Percentiles rank a stretch among this genome's conserved stretches.
Evolutionary conservation across 2,113 vertebrate genomes (phyloP).

Genomic region (Theristicus caerulescens): DNA sequence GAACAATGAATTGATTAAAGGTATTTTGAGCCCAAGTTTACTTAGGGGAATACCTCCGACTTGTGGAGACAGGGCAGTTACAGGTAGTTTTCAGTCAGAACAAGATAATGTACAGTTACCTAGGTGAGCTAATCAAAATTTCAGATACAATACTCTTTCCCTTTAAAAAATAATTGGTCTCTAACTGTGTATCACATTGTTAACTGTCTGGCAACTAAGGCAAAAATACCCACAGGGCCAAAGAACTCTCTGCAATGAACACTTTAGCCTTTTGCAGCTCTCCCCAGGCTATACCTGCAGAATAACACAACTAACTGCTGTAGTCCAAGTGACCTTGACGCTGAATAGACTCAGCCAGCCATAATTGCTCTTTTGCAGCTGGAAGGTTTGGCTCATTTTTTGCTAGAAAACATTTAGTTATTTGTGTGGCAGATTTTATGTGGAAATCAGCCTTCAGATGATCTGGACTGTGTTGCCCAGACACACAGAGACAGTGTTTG

Average conservation of each 20-base stretch:
- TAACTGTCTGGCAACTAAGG: neutral
- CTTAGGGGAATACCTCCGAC: neutral
- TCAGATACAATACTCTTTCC: neutral
- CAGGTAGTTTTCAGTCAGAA: neutral
- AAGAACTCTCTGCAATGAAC: neutral
- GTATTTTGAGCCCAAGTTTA: neutral
- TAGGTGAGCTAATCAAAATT: neutral
- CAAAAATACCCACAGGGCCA: neutral
- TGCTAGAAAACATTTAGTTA: neutral
- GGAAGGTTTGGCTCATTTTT: constrained; percentile 18
- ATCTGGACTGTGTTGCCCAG: neutral
- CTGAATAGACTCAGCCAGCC: neutral
- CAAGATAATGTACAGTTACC: neutral
- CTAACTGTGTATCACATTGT: neutral
- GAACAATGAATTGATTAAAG: neutral
- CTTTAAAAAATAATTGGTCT: neutral
- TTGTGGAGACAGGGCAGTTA: neutral
- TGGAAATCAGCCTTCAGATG: constrained; percentile 22
- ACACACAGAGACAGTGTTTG: neutral
- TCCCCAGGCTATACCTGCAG: neutral
- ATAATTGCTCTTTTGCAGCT: neutral
- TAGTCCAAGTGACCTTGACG: neutral
- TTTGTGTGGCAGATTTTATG: neutral
- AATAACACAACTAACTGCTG: neutral
- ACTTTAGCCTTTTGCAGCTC: neutral